Base-by-base conservation (phyloP, 2,797 vertebrate genomes). In the Gymnopithys bicolor region DNA sequence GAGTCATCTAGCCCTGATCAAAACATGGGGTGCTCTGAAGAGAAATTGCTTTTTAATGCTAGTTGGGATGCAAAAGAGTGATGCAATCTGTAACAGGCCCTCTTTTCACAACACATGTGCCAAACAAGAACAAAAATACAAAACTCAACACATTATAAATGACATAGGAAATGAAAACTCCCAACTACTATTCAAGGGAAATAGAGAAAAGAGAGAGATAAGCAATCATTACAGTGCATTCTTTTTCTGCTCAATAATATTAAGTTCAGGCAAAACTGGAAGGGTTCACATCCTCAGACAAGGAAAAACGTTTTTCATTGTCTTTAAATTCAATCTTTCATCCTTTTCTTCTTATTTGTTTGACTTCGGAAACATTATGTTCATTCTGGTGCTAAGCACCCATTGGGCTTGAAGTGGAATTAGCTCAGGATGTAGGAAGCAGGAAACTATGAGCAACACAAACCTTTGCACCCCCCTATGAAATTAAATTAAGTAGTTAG, bases 141-240 rank as follows among this genome's bases (percentile, higher is more conserved):
- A 66, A 96, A 45, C 85, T 88, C 87, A 76, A 74, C 87, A 84
- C 77, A 93, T 96, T 96, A 97, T 96, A 96, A 97, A 97, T 96
- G 91, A 96, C 93, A 96, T 95, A 95, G 95, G 95, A 97, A 96
- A 96, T 95, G 95, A 97, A 97, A 97, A 93, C 77, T 91, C 64
- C 87, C 87, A 79, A 53, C 70, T 53, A 62, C 75, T 85, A 76
- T 87, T 93, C 74, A 64, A 93, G 64, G 70, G 77, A 93, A 95
- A 95, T n/a, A 93, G 79, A 91, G 91, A 94, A 95, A 93, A 95
- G 69, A 90, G 78, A 91, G 63, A 96, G 94, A 97, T 96, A 96
- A 96, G 95, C 77, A 88, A 69, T 84, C 95, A 89, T 95, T 94
- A 91, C 73, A 89, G 74, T 59, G 70, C 77, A 77, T 85, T 96